Percentiles rank a stretch among this genome's conserved stretches.
These are phyloP conservation scores for Fringilla coelebs DNA, from an alignment of 2,797 vertebrate species.

Conservation along the genomic window DNA sequence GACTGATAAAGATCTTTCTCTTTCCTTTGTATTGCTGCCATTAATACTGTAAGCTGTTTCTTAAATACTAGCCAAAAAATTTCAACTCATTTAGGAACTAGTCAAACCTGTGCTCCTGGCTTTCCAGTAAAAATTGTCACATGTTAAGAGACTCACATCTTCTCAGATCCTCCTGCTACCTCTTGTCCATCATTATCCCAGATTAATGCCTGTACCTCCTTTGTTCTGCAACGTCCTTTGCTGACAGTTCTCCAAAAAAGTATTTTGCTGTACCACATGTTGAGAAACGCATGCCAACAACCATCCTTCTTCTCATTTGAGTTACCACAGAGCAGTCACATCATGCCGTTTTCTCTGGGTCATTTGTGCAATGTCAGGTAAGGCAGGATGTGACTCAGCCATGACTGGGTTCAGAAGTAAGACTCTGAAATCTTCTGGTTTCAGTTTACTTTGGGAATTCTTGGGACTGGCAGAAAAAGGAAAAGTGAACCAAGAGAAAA, in stretches of 20 bases:
- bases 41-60: neutral
- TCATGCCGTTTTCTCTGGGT: neutral
- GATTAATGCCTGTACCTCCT: conserved; percentile 21
- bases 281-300: conserved; percentile 24
- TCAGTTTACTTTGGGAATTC: neutral
- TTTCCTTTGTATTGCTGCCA: conserved; percentile 10
- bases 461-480: neutral
- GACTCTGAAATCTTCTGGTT: conserved; percentile 16
- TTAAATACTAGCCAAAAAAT: neutral
- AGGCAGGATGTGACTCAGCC: conserved; percentile 62
- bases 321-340: conserved; percentile 1
- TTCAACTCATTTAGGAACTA: neutral
- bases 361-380: conserved; percentile 42
- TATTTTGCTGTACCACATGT: neutral
- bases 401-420: neutral
- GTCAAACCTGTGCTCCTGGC: conserved; percentile 42
- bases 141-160: neutral
- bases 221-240: neutral
- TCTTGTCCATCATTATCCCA: conserved; percentile 23
- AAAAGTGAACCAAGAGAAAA: neutral
- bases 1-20: neutral
- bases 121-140: conserved; percentile 52
- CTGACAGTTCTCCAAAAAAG: neutral
- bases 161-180: neutral
- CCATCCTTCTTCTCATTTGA: neutral